These are phyloP conservation scores for Tiphia femorata DNA, from an alignment of 2,888 invertebrate genomes.

Conservation along the genomic window DNA sequence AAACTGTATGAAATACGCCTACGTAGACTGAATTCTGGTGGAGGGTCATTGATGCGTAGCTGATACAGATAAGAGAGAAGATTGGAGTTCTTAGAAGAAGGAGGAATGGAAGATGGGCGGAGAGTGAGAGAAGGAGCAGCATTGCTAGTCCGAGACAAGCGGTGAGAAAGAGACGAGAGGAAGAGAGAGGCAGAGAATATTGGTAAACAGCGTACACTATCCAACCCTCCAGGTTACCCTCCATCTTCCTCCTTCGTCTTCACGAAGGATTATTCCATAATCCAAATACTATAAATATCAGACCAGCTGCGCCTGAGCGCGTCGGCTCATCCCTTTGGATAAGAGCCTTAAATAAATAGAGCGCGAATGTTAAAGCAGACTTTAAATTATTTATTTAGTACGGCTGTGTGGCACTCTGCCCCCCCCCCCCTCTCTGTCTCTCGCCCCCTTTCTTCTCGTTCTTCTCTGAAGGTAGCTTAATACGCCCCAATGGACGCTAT, in stretches of 20 bases:
- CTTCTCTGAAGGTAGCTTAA: slow-evolving; percentile 16
- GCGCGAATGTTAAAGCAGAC: slow-evolving; percentile 40
- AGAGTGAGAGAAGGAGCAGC: slow-evolving; percentile 33
- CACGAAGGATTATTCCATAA: slow-evolving; percentile 61
- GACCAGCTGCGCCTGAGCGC: slow-evolving; percentile 44
- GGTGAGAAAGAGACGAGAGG: slow-evolving; percentile 13
- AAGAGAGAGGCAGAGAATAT: slow-evolving; percentile 53
- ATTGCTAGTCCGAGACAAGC: too few relatives aligned
- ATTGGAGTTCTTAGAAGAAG: slow-evolving; percentile 46
- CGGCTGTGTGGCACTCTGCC: slow-evolving; percentile 17
- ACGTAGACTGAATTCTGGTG: slow-evolving; percentile 51
- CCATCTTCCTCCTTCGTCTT: slow-evolving; percentile 44
- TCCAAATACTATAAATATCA: slow-evolving; percentile 66
- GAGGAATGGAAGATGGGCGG: slow-evolving; percentile 33
- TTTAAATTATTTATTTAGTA: slow-evolving; percentile 40
- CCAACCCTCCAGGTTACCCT: slow-evolving; percentile 39
- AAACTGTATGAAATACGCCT: slow-evolving; percentile 50
- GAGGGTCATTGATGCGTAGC: slow-evolving; percentile 51
- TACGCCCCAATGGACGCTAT: slow-evolving; percentile 5
- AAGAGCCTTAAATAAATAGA: slow-evolving; percentile 58
- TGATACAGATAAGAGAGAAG: slow-evolving; percentile 50
- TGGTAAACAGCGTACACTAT: slow-evolving; percentile 60
- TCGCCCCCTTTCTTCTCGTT: too few relatives aligned
- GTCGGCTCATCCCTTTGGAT: slow-evolving; percentile 49
- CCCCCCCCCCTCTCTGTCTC: neutral